Evolutionary conservation across 2,888 invertebrate species (phyloP).

Genomic region (Metopia argyrocephala): DNA sequence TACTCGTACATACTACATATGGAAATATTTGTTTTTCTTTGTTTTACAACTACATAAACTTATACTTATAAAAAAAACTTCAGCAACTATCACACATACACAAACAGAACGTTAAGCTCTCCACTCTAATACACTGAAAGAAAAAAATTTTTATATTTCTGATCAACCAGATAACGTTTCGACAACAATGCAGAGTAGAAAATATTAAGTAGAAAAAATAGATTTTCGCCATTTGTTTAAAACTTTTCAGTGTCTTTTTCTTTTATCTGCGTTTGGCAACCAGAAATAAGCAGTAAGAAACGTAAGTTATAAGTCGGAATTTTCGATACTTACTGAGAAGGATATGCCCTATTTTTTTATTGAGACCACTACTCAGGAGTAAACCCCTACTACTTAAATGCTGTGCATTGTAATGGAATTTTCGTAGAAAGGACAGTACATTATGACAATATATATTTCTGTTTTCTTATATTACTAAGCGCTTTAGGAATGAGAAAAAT

Average conservation of each 20-base stretch:
- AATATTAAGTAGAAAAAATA: background rate
- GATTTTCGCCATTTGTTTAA: background rate
- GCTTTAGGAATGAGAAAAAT: no score
- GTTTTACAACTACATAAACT: background rate
- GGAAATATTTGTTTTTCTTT: slow-evolving; percentile 32
- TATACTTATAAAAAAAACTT: background rate
- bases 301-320: no score
- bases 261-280: background rate
- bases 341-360: no score
- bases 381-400: no score
- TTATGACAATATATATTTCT: no score
- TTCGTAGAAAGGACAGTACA: no score
- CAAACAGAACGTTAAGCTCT: background rate
- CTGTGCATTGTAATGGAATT: no score
- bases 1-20: slow-evolving; percentile 16
- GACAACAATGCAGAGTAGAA: background rate
- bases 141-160: background rate
- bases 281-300: background rate
- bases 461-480: no score
- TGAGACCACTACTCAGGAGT: no score
- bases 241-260: slow-evolving; percentile 9
- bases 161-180: background rate
- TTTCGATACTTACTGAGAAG: no score
- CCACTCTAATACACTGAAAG: slow-evolving; percentile 4
- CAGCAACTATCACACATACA: background rate